Evolutionary conservation across 2,797 vertebrate genomes (phyloP).

Genomic region (Arctocebus calabarensis): DNA sequence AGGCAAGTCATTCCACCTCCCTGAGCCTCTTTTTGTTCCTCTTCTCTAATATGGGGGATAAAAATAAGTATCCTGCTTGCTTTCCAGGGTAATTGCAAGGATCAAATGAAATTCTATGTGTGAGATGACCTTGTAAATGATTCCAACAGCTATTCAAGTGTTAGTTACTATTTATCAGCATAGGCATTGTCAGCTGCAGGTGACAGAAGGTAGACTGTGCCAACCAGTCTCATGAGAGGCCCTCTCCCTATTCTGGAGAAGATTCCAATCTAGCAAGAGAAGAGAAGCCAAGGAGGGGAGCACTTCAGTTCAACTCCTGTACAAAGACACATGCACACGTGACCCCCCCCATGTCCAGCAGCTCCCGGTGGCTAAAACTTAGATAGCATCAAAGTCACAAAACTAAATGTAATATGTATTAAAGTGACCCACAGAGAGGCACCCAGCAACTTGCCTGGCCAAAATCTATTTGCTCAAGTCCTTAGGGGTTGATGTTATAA

Average conservation of each 20-base stretch:
- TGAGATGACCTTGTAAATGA: background rate
- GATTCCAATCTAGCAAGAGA: background rate
- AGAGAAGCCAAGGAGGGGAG: background rate
- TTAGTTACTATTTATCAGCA: background rate
- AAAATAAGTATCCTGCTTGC: background rate
- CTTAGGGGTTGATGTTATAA: background rate
- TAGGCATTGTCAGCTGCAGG: background rate
- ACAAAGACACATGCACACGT: no score
- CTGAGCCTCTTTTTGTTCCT: constrained; percentile 2
- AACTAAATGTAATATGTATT: background rate
- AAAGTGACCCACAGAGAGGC: background rate
- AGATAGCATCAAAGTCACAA: background rate
- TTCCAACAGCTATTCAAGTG: background rate
- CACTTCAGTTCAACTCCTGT: background rate
- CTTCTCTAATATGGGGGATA: background rate
- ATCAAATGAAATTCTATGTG: background rate
- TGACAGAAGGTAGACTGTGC: background rate
- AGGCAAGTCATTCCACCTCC: background rate
- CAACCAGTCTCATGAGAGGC: background rate
- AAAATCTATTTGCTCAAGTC: background rate
- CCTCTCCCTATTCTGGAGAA: background rate
- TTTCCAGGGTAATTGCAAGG: background rate
- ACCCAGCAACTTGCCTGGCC: background rate
- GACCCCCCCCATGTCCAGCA: background rate
- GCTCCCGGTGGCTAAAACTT: background rate